Conservation (phyloP, 2,888 invertebrate species). For the Melieria omissa region DNA sequence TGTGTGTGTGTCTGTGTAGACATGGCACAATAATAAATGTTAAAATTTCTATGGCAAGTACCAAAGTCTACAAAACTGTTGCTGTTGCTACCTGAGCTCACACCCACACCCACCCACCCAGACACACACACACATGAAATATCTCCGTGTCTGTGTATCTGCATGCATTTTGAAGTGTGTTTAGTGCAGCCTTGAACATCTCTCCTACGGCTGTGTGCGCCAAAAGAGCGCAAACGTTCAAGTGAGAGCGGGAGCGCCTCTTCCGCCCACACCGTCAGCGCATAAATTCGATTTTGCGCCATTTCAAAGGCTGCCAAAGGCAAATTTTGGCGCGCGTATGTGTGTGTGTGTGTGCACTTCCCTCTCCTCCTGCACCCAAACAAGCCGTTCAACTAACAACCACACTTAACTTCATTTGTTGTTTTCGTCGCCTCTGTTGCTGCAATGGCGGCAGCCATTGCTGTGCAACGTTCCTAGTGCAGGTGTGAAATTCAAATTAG, state of each 20-base stretch:
- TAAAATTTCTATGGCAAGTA: conserved; percentile 23
- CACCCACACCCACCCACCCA: conserved; percentile 1
- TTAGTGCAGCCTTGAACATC: conserved; percentile 34
- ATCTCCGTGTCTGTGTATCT: conserved; percentile 1
- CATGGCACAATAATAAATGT: conserved; percentile 23
- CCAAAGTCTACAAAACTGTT: conserved; percentile 28
- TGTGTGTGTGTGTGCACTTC: too few species aligned
- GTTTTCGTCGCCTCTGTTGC: conserved; percentile 52
- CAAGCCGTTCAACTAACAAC: background rate
- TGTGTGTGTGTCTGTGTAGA: conserved; percentile 19
- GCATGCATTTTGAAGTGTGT: background rate
- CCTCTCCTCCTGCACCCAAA: too few species aligned
- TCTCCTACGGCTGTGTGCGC: background rate
- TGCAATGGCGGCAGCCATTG: background rate
- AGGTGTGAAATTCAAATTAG: conserved; percentile 60
- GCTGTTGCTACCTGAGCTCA: conserved; percentile 34
- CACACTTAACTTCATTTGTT: conserved; percentile 44
- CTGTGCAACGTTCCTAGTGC: conserved; percentile 26
- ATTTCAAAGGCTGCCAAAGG: too few species aligned
- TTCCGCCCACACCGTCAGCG: too few species aligned
- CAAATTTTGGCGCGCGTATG: too few species aligned
- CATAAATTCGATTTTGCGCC: too few species aligned
- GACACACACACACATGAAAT: conserved; percentile 7
- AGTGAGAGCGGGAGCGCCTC: too few species aligned
- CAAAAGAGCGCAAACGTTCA: too few species aligned